Percentiles rank a stretch among this genome's conserved stretches.
Conservation (phyloP, 2,888 invertebrate genomes). For the Caenorhabditis afra region DNA sequence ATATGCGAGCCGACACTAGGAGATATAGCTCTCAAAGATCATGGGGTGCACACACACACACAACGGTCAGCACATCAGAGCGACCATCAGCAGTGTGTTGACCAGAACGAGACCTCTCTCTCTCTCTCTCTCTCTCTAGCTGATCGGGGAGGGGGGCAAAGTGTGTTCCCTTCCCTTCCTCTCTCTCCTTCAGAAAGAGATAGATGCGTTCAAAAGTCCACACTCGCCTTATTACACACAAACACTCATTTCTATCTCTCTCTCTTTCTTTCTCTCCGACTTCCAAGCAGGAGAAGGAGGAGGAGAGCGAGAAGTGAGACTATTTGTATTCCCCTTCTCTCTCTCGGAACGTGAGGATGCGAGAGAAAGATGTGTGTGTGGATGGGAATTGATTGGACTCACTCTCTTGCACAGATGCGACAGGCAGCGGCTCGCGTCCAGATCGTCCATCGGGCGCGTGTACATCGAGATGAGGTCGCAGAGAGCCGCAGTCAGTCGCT, state of each 20-base stretch:
- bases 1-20: too few species aligned
- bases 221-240: too few species aligned
- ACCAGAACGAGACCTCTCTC: background rate
- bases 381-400: background rate
- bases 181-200: background rate
- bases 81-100: too few species aligned
- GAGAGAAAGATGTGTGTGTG: too few species aligned
- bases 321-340: too few species aligned
- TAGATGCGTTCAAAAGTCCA: slow-evolving; percentile 48
- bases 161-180: slow-evolving; percentile 3
- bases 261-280: slow-evolving; percentile 36
- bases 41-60: too few species aligned
- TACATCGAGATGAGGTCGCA: slow-evolving; percentile 33
- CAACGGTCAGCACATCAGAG: too few species aligned
- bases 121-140: slow-evolving; percentile 15
- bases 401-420: slow-evolving; percentile 41
- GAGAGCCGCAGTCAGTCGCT: slow-evolving; percentile 37
- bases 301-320: slow-evolving; percentile 2
- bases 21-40: too few species aligned
- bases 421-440: slow-evolving; percentile 26
- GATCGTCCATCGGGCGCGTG: slow-evolving; percentile 26
- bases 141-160: slow-evolving; percentile 17
- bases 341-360: too few species aligned
- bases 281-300: slow-evolving; percentile 6
- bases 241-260: background rate